These are phyloP conservation scores for Holocentrus rufus DNA, from an alignment of 2,797 vertebrate species.

Conservation along the genomic window DNA sequence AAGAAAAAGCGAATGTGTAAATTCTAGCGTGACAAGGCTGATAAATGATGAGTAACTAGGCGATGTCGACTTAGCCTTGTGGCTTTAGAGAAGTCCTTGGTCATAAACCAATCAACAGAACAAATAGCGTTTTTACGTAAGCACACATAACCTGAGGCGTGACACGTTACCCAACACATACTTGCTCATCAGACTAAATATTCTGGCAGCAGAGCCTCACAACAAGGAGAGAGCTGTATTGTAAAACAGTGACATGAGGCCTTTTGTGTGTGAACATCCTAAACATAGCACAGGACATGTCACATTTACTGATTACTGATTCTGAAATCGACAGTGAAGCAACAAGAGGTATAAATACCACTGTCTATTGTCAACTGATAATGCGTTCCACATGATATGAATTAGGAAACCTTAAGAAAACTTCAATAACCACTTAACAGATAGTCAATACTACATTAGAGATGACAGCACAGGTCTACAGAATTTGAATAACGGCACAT, in stretches of 20 bases:
- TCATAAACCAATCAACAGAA: not conserved
- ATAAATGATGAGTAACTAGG: too few relatives aligned
- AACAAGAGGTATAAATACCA: too few relatives aligned
- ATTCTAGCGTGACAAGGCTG: too few relatives aligned
- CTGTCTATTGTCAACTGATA: too few relatives aligned
- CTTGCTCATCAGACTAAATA: not conserved
- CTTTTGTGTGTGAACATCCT: slow-evolving; percentile 13
- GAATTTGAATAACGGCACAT: not conserved
- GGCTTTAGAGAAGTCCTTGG: too few relatives aligned
- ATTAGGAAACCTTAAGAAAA: not conserved
- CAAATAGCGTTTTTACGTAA: not conserved
- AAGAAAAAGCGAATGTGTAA: too few relatives aligned
- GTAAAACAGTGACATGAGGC: slow-evolving; percentile 17
- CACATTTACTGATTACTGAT: slow-evolving; percentile 7
- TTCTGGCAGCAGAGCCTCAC: slow-evolving; percentile 5
- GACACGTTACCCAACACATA: slow-evolving; percentile 23
- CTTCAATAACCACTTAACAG: not conserved
- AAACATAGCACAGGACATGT: not conserved
- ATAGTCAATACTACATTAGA: not conserved
- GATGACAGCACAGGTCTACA: not conserved
- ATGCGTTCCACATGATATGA: too few relatives aligned
- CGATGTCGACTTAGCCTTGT: too few relatives aligned
- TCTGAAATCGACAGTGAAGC: not conserved
- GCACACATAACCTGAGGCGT: not conserved
- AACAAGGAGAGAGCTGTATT: slow-evolving; percentile 11